phyloP scores from a whole-genome alignment of 2,888 invertebrate species.

The Caenorhabditis auriculariae region DNA sequence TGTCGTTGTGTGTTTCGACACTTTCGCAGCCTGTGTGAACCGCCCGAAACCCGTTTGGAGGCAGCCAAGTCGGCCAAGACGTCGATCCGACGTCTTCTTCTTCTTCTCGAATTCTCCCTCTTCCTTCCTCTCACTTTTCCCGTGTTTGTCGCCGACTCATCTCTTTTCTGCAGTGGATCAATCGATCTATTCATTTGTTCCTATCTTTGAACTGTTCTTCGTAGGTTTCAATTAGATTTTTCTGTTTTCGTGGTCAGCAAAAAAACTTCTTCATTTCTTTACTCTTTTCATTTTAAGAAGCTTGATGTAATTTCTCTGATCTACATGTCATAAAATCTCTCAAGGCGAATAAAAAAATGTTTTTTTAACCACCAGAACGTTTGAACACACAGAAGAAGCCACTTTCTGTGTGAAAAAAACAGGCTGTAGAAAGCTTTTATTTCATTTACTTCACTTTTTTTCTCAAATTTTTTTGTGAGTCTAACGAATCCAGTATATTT shows the following conservation, averaged over 20 bases:
- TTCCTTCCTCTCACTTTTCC: background rate
- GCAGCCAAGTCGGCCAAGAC: too few species aligned
- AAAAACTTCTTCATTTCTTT: background rate
- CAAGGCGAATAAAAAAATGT: too few species aligned
- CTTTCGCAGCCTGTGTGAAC: too few species aligned
- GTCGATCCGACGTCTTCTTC: too few species aligned
- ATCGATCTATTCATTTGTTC: too few species aligned
- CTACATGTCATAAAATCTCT: too few species aligned
- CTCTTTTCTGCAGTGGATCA: background rate
- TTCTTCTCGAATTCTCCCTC: background rate
- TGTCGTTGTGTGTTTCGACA: too few species aligned
- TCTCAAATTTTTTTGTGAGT: background rate
- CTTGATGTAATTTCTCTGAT: constrained; percentile 2
- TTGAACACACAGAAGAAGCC: too few species aligned
- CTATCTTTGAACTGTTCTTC: background rate
- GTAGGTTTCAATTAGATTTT: background rate
- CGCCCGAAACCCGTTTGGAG: too few species aligned
- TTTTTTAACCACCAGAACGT: too few species aligned
- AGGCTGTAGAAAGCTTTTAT: background rate
- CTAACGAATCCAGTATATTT: too few species aligned
- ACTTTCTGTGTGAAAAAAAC: too few species aligned
- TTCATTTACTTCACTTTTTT: background rate
- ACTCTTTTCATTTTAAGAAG: constrained; percentile 1
- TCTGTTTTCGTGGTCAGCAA: background rate
- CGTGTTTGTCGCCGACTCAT: background rate